A percentile compares a stretch with the other conserved stretches of the same genome.
Conservation (phyloP, 2,888 invertebrate species). For the Lepidochrysops patricia region DNA sequence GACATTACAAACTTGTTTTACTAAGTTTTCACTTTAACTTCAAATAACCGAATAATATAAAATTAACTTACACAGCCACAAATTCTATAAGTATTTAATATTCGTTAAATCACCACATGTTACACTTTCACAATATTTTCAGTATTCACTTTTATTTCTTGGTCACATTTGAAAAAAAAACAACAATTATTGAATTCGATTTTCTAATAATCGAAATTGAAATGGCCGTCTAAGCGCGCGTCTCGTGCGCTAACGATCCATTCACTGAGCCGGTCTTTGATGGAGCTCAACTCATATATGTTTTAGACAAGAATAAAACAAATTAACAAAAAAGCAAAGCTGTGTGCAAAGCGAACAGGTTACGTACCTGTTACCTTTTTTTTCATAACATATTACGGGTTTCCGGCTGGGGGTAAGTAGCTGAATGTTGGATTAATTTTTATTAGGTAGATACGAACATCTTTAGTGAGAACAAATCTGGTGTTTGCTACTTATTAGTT, state of each 20-base stretch:
- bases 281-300: neutral
- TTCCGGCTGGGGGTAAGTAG: neutral
- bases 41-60: neutral
- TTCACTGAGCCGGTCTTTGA: slow-evolving; percentile 4
- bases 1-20: neutral
- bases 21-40: neutral
- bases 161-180: neutral
- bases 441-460: neutral
- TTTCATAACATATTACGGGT: neutral
- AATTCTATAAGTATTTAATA: neutral
- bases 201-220: neutral
- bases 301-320: neutral
- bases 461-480: neutral
- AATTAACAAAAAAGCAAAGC: neutral
- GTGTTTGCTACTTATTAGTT: neutral
- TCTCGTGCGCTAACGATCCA: neutral
- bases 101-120: neutral
- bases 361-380: neutral
- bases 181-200: neutral
- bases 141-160: neutral
- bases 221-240: neutral
- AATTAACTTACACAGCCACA: neutral
- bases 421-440: neutral
- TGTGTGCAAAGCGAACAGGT: slow-evolving; percentile 8
- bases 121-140: neutral